phyloP scores from a whole-genome alignment of 2,113 vertebrate species.

The Chunga burmeisteri region DNA sequence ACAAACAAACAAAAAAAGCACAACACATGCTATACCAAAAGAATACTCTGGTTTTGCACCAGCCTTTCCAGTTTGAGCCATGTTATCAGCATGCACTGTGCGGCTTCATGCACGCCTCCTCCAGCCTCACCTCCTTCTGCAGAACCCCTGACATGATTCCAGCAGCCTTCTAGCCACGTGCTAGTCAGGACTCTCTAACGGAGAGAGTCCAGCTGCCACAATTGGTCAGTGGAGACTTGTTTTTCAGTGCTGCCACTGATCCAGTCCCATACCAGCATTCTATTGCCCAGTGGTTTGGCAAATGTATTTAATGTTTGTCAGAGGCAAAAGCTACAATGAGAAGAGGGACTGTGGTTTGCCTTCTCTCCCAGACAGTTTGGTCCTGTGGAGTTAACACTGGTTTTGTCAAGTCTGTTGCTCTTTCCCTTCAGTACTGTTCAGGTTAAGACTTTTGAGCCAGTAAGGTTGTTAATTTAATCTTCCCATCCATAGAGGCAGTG shows the following conservation, averaged over 20 bases:
- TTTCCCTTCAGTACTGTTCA: neutral
- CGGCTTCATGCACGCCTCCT: neutral
- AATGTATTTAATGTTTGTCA: neutral
- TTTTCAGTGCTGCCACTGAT: neutral
- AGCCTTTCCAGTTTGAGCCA: neutral
- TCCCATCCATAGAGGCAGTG: constrained; percentile 97
- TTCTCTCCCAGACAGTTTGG: neutral
- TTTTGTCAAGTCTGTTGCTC: neutral
- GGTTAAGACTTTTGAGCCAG: constrained; percentile 86
- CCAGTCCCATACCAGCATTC: neutral
- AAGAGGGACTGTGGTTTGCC: neutral
- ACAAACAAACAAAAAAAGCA: neutral
- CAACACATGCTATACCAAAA: neutral
- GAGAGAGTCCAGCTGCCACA: neutral
- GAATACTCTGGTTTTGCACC: neutral
- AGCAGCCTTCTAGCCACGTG: neutral
- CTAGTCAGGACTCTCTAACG: neutral
- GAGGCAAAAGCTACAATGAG: constrained; percentile 22
- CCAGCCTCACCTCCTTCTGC: neutral
- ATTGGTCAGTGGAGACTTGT: neutral
- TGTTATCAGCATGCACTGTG: neutral
- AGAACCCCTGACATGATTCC: neutral
- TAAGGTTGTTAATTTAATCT: constrained; percentile 95
- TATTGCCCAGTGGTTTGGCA: constrained; percentile 32
- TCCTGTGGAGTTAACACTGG: neutral